Evolutionary conservation across 2,797 vertebrate genomes (phyloP).

Genomic region (Microhierax caerulescens): DNA sequence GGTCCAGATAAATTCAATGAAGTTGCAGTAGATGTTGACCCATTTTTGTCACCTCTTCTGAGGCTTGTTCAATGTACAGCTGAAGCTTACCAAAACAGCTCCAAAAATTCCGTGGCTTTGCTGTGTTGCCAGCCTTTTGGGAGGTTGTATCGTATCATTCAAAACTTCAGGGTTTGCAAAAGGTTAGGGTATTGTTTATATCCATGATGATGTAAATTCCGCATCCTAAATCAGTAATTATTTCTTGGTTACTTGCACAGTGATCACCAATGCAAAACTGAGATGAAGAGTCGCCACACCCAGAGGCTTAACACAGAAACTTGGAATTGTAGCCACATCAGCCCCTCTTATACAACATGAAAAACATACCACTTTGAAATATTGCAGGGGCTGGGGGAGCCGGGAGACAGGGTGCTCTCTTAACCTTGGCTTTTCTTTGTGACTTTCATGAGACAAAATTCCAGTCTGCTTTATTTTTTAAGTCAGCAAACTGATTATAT

Average conservation of each 20-base stretch:
- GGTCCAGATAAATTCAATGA: neutral
- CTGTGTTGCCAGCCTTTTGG: neutral
- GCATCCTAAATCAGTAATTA: neutral
- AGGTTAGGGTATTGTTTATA: neutral
- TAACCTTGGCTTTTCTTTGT: constrained; percentile 40
- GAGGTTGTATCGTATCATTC: neutral
- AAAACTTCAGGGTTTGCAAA: neutral
- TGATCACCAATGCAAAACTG: neutral
- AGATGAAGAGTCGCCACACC: neutral
- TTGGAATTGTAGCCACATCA: neutral
- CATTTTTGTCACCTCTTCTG: neutral
- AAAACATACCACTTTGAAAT: neutral
- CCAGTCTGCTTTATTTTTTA: constrained; percentile 65
- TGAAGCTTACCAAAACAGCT: neutral
- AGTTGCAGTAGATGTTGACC: neutral
- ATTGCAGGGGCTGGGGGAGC: neutral
- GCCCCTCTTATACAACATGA: neutral
- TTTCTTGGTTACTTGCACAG: neutral
- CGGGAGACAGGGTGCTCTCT: neutral
- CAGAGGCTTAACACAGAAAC: neutral
- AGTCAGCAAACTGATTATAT: constrained; percentile 70
- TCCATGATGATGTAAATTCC: neutral
- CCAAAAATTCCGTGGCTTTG: neutral
- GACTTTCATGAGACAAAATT: constrained; percentile 47
- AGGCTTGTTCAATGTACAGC: neutral